Conservation (phyloP, 2,888 invertebrate species). For the Graphium colonna region DNA sequence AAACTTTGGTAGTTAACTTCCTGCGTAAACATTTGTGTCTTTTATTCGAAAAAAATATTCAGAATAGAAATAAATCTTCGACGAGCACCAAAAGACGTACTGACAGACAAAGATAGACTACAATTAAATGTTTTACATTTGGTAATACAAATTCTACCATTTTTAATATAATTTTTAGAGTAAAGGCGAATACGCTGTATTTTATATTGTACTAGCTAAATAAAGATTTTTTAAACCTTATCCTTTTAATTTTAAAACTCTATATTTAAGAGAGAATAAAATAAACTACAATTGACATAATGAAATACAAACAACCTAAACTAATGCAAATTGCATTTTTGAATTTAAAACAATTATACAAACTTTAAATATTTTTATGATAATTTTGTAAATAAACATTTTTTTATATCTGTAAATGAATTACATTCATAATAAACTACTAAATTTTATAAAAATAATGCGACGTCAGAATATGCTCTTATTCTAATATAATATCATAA, state of each 20-base stretch:
- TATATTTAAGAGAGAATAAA: neutral
- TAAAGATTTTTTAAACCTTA: neutral
- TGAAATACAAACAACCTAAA: neutral
- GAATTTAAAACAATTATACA: neutral
- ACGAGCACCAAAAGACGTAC: slow-evolving; percentile 2
- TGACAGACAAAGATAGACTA: neutral
- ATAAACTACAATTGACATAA: slow-evolving; percentile 5
- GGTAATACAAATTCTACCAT: neutral
- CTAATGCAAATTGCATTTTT: neutral
- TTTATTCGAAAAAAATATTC: too few relatives aligned
- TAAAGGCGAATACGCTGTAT: neutral
- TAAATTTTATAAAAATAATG: slow-evolving; percentile 3
- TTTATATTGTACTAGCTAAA: neutral
- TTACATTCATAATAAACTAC: neutral
- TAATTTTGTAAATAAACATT: slow-evolving; percentile 6
- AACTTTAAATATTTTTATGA: neutral
- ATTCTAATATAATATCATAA: neutral
- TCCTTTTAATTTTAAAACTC: neutral
- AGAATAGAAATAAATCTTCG: too few relatives aligned
- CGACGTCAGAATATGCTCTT: neutral
- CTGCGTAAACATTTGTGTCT: too few relatives aligned
- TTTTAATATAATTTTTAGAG: neutral
- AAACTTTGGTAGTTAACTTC: too few relatives aligned
- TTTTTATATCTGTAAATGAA: neutral
- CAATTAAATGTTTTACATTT: neutral